A percentile compares a stretch with the other conserved stretches of the same genome.
phyloP scores from a whole-genome alignment of 2,888 invertebrate species.

The Chloroclystis v-ata region DNA sequence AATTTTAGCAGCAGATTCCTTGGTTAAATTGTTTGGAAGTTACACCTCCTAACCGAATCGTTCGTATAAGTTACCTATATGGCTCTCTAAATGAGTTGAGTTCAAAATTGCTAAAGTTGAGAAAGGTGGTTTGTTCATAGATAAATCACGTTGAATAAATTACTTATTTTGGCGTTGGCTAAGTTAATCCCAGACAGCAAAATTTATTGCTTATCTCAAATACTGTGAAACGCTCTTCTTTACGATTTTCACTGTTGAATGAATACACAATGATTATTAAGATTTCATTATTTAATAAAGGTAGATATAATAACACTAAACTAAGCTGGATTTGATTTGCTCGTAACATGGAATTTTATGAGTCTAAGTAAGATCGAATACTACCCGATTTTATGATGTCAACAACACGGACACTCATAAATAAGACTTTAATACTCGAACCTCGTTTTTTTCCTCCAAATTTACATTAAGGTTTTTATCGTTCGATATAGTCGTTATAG shows the following conservation, averaged over 20 bases:
- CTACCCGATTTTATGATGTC: not conserved
- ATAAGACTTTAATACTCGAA: not conserved
- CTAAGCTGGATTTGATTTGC: not conserved
- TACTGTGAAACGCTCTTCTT: not conserved
- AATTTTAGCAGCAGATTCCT: not conserved
- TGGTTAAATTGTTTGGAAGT: constrained; percentile 10
- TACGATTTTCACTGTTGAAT: not conserved
- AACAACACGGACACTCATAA: not conserved
- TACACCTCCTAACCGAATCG: constrained; percentile 8
- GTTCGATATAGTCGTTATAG: not conserved
- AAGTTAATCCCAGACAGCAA: constrained; percentile 9
- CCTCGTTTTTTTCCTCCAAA: not conserved
- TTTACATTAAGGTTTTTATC: constrained; percentile 1
- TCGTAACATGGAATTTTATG: not conserved
- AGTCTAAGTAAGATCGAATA: not conserved
- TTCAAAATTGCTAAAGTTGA: constrained; percentile 19
- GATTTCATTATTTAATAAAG: too few relatives aligned
- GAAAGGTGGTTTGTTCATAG: constrained; percentile 6
- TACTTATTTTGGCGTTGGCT: constrained; percentile 5
- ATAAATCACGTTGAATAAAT: constrained; percentile 11
- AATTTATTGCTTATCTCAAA: constrained; percentile 4
- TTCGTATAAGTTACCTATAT: constrained; percentile 16
- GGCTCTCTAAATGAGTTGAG: constrained; percentile 20
- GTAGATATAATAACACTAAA: not conserved
- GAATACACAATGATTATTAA: too few relatives aligned